These are phyloP conservation scores for Sebastes cheni DNA, from an alignment of 2,797 vertebrate genomes.

Conservation along the genomic window DNA sequence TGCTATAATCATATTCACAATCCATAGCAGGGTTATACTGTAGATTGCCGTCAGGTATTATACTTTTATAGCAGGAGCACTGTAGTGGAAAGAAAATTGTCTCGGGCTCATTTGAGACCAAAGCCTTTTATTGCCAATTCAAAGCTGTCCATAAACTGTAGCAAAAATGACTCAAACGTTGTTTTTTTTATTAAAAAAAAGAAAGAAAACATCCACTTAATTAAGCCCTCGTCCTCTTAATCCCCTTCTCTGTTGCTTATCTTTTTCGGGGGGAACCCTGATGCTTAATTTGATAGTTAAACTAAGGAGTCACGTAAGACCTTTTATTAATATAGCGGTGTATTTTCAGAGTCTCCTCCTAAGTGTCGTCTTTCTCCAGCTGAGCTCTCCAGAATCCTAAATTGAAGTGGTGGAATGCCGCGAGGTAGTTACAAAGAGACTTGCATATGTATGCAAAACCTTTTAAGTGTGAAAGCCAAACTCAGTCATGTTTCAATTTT, in stretches of 20 bases:
- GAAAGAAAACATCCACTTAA: neutral
- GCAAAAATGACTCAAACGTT: constrained; percentile 8
- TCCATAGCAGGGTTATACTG: constrained; percentile 9
- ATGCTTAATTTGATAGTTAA: constrained; percentile 28
- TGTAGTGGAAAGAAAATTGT: constrained; percentile 31
- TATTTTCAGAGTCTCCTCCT: constrained; percentile 21
- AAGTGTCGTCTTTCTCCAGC: constrained; percentile 41
- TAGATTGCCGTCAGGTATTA: constrained; percentile 28
- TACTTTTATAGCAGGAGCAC: constrained; percentile 10
- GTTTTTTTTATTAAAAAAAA: neutral
- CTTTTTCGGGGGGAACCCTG: neutral
- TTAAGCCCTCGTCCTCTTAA: neutral
- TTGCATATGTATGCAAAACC: constrained; percentile 77
- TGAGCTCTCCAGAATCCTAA: constrained; percentile 52
- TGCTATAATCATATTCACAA: constrained; percentile 44
- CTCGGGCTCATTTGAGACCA: constrained; percentile 10
- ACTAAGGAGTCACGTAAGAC: neutral
- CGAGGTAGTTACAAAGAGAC: constrained; percentile 57
- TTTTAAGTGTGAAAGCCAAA: constrained; percentile 79
- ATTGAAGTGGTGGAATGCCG: constrained; percentile 47
- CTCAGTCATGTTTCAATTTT: constrained; percentile 63
- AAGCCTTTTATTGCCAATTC: constrained; percentile 7
- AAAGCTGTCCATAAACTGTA: neutral
- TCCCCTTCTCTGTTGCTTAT: neutral
- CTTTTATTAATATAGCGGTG: constrained; percentile 25